Base-by-base conservation (phyloP, 2,797 vertebrate genomes). In the Pitangus sulphuratus region DNA sequence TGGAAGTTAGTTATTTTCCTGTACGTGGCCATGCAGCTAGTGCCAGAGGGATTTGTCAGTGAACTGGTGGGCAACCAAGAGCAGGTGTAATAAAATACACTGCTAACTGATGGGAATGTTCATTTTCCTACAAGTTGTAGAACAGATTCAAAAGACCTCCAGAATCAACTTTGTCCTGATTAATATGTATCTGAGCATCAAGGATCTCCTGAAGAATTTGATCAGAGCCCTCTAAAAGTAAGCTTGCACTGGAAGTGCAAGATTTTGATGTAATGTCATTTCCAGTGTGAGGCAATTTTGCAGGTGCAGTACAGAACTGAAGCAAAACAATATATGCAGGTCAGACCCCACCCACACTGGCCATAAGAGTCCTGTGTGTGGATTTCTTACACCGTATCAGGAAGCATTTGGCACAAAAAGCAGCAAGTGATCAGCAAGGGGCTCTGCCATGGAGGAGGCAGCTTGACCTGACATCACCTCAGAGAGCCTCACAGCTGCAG, bases 401-500 rank as follows among this genome's bases (percentile, higher is more conserved):
- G 86, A 71, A 93, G 78, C 14, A 54, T 44, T 2, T 77, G 77
- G 50, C 69, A 90, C 26, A 35, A 61, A 90, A 83, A 89, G 35
- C 2, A 8, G 40, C 35, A 45, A 84, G 20, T 4, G 31, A 80
- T 56, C 45, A 71, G 51, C 83, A 74, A 85, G 31, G 19, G 44
- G 37, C 25, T 85, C 28, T 76, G 85, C 60, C 35, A 4, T 2
- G 30, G 37, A n/a, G 75, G 87, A 90, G 89, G 86, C 72, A 72
- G 89, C 83, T 76, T 97, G 96, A 97, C 97, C 97, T 51, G 66
- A 93, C 47, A 69, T 68, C 89, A 97, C 96, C 95, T 95, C 88
- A 22, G 60, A 70, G 74, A 96, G 62, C 57, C 91, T 79, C 93
- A 50, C 97, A 97, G 97, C 95, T 97, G 96, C 96, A 92, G 69